Conservation (phyloP, 2,888 invertebrate species). For the Uropetala carovei region DNA sequence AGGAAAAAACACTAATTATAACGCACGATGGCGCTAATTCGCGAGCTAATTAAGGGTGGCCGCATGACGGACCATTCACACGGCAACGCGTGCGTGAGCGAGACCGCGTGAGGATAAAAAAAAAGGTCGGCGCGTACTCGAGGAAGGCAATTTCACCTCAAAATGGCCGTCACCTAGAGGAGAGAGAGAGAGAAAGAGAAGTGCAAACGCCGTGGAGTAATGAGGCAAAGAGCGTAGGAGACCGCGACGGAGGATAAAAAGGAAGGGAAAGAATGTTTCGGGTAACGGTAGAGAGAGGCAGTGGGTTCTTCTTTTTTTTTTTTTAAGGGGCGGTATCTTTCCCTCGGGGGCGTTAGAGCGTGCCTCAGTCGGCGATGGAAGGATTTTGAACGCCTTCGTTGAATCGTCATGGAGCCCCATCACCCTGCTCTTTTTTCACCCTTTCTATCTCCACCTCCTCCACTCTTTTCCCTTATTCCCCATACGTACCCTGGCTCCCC, state of each 20-base stretch:
- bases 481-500: too few species aligned
- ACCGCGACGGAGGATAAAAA: neutral
- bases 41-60: neutral
- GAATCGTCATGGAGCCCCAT: conserved; percentile 32
- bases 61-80: neutral
- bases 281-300: neutral
- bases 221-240: neutral
- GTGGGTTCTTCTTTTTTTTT: neutral
- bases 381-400: conserved; percentile 29
- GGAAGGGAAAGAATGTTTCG: neutral
- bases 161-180: neutral
- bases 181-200: neutral
- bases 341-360: conserved; percentile 21
- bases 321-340: conserved; percentile 9
- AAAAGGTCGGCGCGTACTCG: too few species aligned
- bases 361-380: conserved; percentile 25
- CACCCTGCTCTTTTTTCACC: neutral
- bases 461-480: too few species aligned
- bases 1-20: neutral
- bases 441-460: neutral
- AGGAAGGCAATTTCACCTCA: neutral
- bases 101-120: too few species aligned
- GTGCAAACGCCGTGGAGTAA: neutral
- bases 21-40: neutral
- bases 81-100: neutral